Conservation (phyloP, 2,797 vertebrate genomes). For the Gymnothorax javanicus region DNA sequence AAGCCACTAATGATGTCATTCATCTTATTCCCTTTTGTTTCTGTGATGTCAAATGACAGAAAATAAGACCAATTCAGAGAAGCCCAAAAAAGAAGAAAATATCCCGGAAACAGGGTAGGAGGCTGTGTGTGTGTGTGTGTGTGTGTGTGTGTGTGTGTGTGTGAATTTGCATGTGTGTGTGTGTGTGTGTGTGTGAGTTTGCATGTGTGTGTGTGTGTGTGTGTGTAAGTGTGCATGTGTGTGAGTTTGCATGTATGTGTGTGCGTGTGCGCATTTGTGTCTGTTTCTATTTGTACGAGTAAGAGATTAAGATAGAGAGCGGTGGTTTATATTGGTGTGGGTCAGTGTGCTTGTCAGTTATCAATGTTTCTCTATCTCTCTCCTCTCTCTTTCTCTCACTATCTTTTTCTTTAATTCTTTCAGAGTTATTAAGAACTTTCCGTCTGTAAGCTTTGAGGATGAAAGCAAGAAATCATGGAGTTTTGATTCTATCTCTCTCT, state of each 20-base stretch:
- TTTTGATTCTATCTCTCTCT: neutral
- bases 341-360: constrained; percentile 15
- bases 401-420: neutral
- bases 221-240: too few relatives aligned
- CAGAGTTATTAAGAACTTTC: neutral
- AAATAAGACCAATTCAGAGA: constrained; percentile 26
- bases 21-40: neutral
- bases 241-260: neutral
- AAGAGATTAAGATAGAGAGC: neutral
- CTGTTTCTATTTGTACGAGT: constrained; percentile 2
- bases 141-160: constrained; percentile 15
- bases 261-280: constrained; percentile 17
- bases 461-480: neutral
- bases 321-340: neutral
- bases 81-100: constrained; percentile 41
- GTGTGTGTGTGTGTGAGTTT: too few relatives aligned
- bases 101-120: constrained; percentile 48
- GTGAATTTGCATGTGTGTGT: too few relatives aligned
- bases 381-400: neutral
- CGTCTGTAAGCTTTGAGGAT: neutral
- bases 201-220: too few relatives aligned
- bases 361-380: neutral
- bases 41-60: constrained; percentile 1
- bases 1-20: neutral
- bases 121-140: constrained; percentile 22